Evolutionary conservation across 1,140 invertebrate species (phyloP).

Genomic region (Danaus plexippus): DNA sequence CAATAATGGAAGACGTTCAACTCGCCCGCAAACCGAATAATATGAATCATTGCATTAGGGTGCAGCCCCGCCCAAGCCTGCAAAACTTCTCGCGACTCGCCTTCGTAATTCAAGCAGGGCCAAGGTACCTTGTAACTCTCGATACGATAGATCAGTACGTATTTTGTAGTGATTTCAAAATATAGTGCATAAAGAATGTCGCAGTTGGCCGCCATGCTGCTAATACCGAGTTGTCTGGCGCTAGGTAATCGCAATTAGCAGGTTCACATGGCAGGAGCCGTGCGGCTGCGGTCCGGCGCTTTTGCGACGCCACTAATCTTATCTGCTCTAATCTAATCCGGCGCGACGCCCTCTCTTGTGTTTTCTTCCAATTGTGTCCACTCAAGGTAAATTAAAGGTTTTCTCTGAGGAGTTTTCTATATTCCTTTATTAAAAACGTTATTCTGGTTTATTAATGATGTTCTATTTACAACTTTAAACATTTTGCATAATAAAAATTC

Average conservation of each 20-base stretch:
- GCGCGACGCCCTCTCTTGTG: conserved; percentile 62
- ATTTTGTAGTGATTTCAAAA: conserved; percentile 23
- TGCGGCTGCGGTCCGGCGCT: conserved; percentile 25
- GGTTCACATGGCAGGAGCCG: conserved; percentile 37
- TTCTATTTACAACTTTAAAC: too few species aligned
- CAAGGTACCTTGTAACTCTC: conserved; percentile 17
- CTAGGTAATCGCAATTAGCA: conserved; percentile 45
- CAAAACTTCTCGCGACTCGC: conserved; percentile 36
- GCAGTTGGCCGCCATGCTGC: conserved; percentile 22
- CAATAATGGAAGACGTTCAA: conserved; percentile 72
- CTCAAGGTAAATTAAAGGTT: conserved; percentile 66
- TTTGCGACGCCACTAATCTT: conserved; percentile 59
- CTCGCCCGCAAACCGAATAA: conserved; percentile 70
- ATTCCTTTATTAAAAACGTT: too few species aligned
- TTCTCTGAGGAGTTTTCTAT: conserved; percentile 43
- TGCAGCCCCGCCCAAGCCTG: conserved; percentile 63
- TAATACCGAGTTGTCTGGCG: conserved; percentile 19
- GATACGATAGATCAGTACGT: conserved; percentile 12
- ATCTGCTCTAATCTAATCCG: conserved; percentile 65
- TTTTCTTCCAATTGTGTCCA: conserved; percentile 69
- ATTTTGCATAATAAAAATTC: too few species aligned
- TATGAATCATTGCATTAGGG: conserved; percentile 72
- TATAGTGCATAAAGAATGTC: conserved; percentile 20
- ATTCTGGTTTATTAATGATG: too few species aligned
- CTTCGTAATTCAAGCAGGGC: conserved; percentile 44